Base-by-base conservation (phyloP, 2,797 vertebrate genomes). In the Micromesistius poutassou region DNA sequence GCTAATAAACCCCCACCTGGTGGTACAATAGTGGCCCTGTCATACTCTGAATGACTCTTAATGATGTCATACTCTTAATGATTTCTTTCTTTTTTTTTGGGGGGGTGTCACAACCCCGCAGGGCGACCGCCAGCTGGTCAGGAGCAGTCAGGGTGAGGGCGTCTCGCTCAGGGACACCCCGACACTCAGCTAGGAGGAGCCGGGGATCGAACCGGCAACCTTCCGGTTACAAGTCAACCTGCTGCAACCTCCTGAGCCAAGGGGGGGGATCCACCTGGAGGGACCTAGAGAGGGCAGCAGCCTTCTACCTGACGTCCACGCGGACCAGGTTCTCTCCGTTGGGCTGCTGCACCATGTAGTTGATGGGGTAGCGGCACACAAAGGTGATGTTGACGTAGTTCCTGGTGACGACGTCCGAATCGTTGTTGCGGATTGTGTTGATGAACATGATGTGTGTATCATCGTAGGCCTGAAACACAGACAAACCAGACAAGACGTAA, bases 361-460 rank as follows among this genome's bases (percentile, higher is more conserved):
- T 95, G 79, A 93, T 75, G 72, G 94, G 94, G 80, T 95, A 95
- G 22, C 94, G 94, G 79, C 94, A 96, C 30, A 93, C 91, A 83
- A 96, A 94, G 0, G 88, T 94, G 36, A 93, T 94, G 86, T 94
- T 96, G 82, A 94, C 90, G 71, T 95, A 95, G 72, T 89, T 94
- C 85, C 95, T 94, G 7, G 92, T 94, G 80, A 94, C 93, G 14
- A 85, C 13, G 0, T 92, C 91, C 0, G 93, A 91, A 8, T 94
- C 88, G 22, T 95, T 95, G 78, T 94, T 95, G 85, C 92, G 93
- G 84, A 93, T 94, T 2, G 92, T 94, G 87, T 95, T 96, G 1
- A 80, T 89, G 86, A 96, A 95, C 93, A 95, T 92, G 82, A 92
- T 93, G 85, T 93, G 89, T 12, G 89, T 87, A 0, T 93, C 91